phyloP scores from a whole-genome alignment of 1,140 invertebrate genomes.

The Microplitis demolitor region DNA sequence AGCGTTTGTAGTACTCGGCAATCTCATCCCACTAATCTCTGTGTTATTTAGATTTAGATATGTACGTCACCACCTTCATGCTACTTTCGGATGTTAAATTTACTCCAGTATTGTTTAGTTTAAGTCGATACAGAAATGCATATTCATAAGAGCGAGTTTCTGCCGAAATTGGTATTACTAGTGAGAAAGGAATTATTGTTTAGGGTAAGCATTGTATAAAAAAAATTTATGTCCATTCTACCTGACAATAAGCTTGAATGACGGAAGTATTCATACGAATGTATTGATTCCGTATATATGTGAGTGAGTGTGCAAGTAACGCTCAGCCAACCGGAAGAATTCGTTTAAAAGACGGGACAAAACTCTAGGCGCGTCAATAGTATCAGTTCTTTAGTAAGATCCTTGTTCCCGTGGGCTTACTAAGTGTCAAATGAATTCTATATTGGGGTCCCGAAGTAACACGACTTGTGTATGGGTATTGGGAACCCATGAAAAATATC shows the following conservation, averaged over 20 bases:
- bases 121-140: not conserved
- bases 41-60: slow-evolving; percentile 2
- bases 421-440: slow-evolving; percentile 45
- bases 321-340: slow-evolving; percentile 47
- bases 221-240: slow-evolving; percentile 8
- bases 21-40: not conserved
- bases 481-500: slow-evolving; percentile 30
- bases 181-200: not conserved
- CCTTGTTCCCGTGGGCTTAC: slow-evolving; percentile 40
- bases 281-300: not conserved
- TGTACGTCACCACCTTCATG: slow-evolving; percentile 5
- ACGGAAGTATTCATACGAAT: not conserved
- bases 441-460: slow-evolving; percentile 23
- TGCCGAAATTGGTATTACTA: not conserved
- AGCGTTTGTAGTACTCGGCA: slow-evolving; percentile 16
- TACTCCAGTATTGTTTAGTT: not conserved
- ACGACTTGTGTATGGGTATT: slow-evolving; percentile 13
- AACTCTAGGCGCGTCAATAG: slow-evolving; percentile 6
- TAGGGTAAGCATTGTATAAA: not conserved
- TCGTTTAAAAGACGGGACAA: slow-evolving; percentile 36
- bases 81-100: not conserved
- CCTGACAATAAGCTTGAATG: slow-evolving; percentile 11
- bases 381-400: slow-evolving; percentile 23
- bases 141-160: not conserved
- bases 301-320: not conserved